Evolutionary conservation across 1,140 invertebrate species (phyloP).

Genomic region (Coptotermes formosanus): DNA sequence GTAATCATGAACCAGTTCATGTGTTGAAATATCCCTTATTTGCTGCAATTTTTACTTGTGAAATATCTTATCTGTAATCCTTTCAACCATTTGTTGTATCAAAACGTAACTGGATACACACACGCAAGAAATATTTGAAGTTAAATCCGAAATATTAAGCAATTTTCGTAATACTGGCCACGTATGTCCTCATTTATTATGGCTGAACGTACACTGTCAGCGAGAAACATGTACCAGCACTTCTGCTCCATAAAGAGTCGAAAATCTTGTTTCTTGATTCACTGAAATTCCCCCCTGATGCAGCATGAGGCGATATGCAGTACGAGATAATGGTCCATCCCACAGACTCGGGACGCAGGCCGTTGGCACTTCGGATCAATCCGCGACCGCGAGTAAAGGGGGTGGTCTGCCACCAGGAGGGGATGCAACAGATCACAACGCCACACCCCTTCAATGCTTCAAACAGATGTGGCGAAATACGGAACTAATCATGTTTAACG

Average conservation of each 20-base stretch:
- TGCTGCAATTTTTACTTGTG: too few relatives aligned
- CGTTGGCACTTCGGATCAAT: neutral
- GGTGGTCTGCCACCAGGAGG: neutral
- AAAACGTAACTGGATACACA: neutral
- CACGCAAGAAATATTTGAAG: neutral
- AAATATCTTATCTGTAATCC: too few relatives aligned
- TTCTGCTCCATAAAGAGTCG: neutral
- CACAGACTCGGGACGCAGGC: neutral
- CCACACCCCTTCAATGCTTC: neutral
- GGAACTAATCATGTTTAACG: neutral
- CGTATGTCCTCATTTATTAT: neutral
- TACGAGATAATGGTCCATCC: neutral
- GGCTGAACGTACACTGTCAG: neutral
- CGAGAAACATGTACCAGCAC: neutral
- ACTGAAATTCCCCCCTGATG: neutral
- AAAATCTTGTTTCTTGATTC: neutral
- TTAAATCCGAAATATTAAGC: neutral
- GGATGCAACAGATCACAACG: slow-evolving; percentile 1
- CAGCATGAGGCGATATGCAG: neutral
- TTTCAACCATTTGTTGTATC: too few relatives aligned
- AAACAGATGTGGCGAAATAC: slow-evolving; percentile 5
- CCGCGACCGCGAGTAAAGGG: neutral
- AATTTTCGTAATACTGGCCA: neutral
- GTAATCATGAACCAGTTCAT: too few relatives aligned
- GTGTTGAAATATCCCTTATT: too few relatives aligned